Conservation (phyloP, 2,797 vertebrate species). For the Cottoperca gobio region DNA sequence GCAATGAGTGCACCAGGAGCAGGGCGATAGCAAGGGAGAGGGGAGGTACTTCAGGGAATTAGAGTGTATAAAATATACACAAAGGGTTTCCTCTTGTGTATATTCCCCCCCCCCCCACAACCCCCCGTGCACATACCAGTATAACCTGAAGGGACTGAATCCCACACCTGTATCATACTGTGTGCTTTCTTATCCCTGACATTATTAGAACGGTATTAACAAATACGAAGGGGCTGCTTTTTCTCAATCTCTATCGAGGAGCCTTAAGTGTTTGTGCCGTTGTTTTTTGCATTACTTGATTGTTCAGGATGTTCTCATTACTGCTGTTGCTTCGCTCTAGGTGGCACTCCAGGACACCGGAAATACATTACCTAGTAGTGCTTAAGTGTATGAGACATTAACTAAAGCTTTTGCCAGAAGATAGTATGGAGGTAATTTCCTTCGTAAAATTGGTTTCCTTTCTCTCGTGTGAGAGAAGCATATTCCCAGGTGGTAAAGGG, state of each 20-base stretch:
- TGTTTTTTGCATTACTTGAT: slow-evolving; percentile 50
- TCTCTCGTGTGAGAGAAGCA: slow-evolving; percentile 41
- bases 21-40: slow-evolving; percentile 51
- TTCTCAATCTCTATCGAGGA: slow-evolving; percentile 37
- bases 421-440: slow-evolving; percentile 73
- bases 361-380: slow-evolving; percentile 67
- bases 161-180: slow-evolving; percentile 31
- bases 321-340: slow-evolving; percentile 35
- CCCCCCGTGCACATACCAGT: slow-evolving; percentile 16
- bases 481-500: slow-evolving; percentile 37
- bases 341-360: slow-evolving; percentile 54
- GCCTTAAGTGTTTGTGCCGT: slow-evolving; percentile 24
- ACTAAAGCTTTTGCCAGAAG: slow-evolving; percentile 70
- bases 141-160: slow-evolving; percentile 42
- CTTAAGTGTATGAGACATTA: slow-evolving; percentile 76
- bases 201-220: slow-evolving; percentile 49
- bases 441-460: slow-evolving; percentile 69
- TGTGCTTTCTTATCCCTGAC: slow-evolving; percentile 16
- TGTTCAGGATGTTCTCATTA: slow-evolving; percentile 58
- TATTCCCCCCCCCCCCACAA: slow-evolving; percentile 32
- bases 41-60: slow-evolving; percentile 73
- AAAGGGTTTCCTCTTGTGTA: slow-evolving; percentile 71
- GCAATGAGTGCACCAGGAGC: slow-evolving; percentile 76
- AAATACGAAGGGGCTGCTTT: slow-evolving; percentile 24
- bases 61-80: slow-evolving; percentile 79